Evolutionary conservation across 2,888 invertebrate species (phyloP).

Genomic region (Barypeithes pellucidus): DNA sequence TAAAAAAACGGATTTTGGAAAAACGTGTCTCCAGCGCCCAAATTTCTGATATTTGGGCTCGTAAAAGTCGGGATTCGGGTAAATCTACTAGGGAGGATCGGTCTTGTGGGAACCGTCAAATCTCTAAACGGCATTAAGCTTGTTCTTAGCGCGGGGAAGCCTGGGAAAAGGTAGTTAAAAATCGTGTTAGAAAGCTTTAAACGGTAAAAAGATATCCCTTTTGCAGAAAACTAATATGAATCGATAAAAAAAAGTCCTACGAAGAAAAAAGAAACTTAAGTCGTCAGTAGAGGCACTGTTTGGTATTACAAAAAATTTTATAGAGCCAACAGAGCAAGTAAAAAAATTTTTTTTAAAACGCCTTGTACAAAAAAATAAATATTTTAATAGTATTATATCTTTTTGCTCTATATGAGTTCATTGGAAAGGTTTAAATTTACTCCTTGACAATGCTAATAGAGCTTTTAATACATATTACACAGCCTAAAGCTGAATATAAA

Average conservation of each 20-base stretch:
- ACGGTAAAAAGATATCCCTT: background rate
- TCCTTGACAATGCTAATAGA: too few relatives aligned
- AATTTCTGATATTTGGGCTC: slow-evolving; percentile 59
- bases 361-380: too few relatives aligned
- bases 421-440: too few relatives aligned
- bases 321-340: background rate
- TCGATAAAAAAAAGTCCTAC: background rate
- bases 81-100: slow-evolving; percentile 50
- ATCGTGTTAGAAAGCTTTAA: slow-evolving; percentile 1
- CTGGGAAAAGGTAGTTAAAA: slow-evolving; percentile 33
- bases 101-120: slow-evolving; percentile 50
- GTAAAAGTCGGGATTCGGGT: slow-evolving; percentile 50
- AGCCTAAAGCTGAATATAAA: background rate
- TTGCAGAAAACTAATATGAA: background rate
- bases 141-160: slow-evolving; percentile 51
- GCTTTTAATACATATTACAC: background rate
- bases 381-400: too few relatives aligned
- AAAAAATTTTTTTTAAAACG: too few relatives aligned
- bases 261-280: background rate
- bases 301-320: background rate
- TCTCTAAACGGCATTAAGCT: slow-evolving; percentile 54
- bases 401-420: too few relatives aligned
- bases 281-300: background rate
- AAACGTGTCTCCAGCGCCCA: slow-evolving; percentile 67
- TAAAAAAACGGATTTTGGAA: slow-evolving; percentile 65